phyloP scores from a whole-genome alignment of 1,140 invertebrate genomes.

The Drosophila virilis region DNA sequence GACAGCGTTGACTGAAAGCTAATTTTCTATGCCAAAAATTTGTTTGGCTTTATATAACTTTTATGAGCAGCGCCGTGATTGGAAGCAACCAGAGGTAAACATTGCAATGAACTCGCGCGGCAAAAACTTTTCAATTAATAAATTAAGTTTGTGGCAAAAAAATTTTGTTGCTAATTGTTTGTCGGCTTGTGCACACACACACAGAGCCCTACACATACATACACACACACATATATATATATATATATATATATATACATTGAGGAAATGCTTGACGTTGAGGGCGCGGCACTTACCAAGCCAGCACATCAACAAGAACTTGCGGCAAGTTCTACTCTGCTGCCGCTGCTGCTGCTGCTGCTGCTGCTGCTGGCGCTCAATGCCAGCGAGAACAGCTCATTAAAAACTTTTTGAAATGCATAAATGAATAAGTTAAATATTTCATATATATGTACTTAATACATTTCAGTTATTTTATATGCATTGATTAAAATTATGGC shows the following conservation, averaged over 20 bases:
- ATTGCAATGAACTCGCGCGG: conserved; percentile 35
- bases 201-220: conserved; percentile 15
- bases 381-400: conserved; percentile 35
- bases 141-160: conserved; percentile 53
- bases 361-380: conserved; percentile 20
- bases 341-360: conserved; percentile 1
- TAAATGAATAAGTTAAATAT: conserved; percentile 41
- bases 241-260: background rate
- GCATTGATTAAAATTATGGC: conserved; percentile 30
- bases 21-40: conserved; percentile 61
- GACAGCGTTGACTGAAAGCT: conserved; percentile 59
- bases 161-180: conserved; percentile 56
- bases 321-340: background rate
- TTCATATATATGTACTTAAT: conserved; percentile 32
- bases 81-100: conserved; percentile 17
- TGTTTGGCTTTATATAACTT: conserved; percentile 62
- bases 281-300: conserved; percentile 55
- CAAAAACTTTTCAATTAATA: conserved; percentile 74
- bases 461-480: conserved; percentile 5
- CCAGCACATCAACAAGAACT: conserved; percentile 49
- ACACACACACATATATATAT: conserved; percentile 9
- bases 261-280: conserved; percentile 18
- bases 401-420: conserved; percentile 50
- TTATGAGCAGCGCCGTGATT: conserved; percentile 38
- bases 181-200: conserved; percentile 35